Percentiles rank a stretch among this genome's conserved stretches.
These are phyloP conservation scores for Thunnus maccoyii DNA, from an alignment of 2,113 vertebrate genomes.

Conservation along the genomic window DNA sequence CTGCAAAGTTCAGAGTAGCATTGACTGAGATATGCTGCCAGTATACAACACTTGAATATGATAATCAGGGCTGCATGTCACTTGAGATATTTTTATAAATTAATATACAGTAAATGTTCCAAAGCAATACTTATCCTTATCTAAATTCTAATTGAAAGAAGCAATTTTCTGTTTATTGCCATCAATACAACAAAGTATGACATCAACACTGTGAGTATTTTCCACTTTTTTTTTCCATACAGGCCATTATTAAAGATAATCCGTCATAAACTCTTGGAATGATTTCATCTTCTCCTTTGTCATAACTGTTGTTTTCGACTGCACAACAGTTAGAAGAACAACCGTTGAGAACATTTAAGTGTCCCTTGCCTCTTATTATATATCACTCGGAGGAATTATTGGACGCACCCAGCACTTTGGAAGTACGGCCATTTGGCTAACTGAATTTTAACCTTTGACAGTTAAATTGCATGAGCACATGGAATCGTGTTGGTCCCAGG, in stretches of 20 bases:
- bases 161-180: no score
- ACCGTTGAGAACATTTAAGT: conserved; percentile 25
- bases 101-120: no score
- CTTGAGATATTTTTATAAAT: neutral
- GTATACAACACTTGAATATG: neutral
- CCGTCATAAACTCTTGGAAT: conserved; percentile 5
- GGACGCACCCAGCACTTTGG: conserved; percentile 39
- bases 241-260: conserved; percentile 24
- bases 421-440: conserved; percentile 38
- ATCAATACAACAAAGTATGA: neutral
- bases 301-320: conserved; percentile 31
- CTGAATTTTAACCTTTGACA: conserved; percentile 61
- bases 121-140: neutral
- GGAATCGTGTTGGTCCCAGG: conserved; percentile 30
- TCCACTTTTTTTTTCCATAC: neutral
- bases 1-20: neutral
- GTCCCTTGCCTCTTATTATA: conserved; percentile 36
- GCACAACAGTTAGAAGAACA: conserved; percentile 36
- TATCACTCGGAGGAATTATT: conserved; percentile 40
- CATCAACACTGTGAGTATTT: neutral
- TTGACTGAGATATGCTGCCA: neutral
- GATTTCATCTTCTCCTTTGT: conserved; percentile 47
- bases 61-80: neutral
- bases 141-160: no score
- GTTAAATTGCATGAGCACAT: conserved; percentile 56